phyloP scores from a whole-genome alignment of 2,797 vertebrate genomes.

The Decapterus maruadsi region DNA sequence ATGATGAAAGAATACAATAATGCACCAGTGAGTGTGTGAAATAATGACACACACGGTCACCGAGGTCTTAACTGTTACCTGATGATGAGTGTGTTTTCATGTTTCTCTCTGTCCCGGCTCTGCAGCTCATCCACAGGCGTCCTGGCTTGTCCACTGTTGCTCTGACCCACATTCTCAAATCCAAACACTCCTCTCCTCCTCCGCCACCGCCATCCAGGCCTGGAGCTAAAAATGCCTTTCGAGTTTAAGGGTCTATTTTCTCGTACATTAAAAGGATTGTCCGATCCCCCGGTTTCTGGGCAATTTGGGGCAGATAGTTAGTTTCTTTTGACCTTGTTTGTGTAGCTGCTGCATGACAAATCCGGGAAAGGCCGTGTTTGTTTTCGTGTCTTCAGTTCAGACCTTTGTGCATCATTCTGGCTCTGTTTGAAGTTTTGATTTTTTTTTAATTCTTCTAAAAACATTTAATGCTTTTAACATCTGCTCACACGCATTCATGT shows the following conservation, averaged over 20 bases:
- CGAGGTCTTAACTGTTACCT: neutral
- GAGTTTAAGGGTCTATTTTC: conserved; percentile 5
- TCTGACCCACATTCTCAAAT: conserved; percentile 73
- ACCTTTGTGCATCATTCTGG: neutral
- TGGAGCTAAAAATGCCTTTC: conserved; percentile 20
- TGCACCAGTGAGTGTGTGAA: no score
- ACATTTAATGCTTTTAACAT: neutral
- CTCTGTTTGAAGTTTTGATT: neutral
- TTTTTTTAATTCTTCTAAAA: neutral
- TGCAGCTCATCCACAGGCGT: conserved; percentile 36
- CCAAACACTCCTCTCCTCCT: conserved; percentile 36
- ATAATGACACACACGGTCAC: no score
- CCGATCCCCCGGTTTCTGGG: neutral
- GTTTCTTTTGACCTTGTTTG: neutral
- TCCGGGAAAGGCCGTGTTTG: neutral
- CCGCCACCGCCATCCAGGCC: conserved; percentile 7
- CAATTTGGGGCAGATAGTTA: neutral
- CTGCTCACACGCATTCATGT: neutral
- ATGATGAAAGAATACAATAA: neutral
- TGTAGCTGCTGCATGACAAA: neutral
- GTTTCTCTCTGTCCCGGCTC: neutral
- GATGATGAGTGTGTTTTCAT: neutral
- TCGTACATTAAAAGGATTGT: conserved; percentile 23
- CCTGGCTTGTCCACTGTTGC: conserved; percentile 44
- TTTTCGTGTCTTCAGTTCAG: conserved; percentile 15